phyloP scores from a whole-genome alignment of 2,113 vertebrate species.

The Sterrhoptilus dennistouni region DNA sequence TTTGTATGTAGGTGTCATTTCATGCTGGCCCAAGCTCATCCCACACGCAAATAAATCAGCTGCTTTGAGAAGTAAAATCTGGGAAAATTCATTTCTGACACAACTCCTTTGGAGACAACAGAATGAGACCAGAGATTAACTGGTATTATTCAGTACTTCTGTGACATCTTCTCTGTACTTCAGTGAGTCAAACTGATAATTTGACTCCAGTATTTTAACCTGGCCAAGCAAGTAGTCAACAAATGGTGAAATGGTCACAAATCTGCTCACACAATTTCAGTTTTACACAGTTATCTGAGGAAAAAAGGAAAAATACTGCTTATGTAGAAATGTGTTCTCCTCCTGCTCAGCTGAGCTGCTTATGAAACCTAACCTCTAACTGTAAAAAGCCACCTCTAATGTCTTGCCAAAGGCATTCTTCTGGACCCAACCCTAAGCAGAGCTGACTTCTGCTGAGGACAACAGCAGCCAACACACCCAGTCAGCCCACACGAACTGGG shows the following conservation, averaged over 20 bases:
- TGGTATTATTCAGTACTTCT: background rate
- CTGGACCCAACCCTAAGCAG: background rate
- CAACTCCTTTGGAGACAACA: background rate
- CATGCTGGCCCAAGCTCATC: background rate
- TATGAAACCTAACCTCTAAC: background rate
- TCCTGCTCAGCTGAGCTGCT: background rate
- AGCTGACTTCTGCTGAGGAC: background rate
- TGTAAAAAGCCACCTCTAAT: background rate
- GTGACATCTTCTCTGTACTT: background rate
- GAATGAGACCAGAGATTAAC: background rate
- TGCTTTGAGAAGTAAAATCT: background rate
- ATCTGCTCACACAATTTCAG: background rate
- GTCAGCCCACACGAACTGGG: background rate
- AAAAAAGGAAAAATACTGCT: background rate
- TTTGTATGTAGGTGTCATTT: background rate
- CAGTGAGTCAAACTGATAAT: background rate
- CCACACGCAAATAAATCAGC: background rate
- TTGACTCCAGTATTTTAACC: background rate
- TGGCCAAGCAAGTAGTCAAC: background rate
- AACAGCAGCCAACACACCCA: background rate
- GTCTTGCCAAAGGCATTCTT: constrained; percentile 6
- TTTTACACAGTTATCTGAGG: background rate
- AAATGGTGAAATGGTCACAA: background rate
- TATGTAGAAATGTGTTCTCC: background rate
- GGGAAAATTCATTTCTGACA: background rate